These are phyloP conservation scores for Thera britannica DNA, from an alignment of 2,888 invertebrate species.

Conservation along the genomic window DNA sequence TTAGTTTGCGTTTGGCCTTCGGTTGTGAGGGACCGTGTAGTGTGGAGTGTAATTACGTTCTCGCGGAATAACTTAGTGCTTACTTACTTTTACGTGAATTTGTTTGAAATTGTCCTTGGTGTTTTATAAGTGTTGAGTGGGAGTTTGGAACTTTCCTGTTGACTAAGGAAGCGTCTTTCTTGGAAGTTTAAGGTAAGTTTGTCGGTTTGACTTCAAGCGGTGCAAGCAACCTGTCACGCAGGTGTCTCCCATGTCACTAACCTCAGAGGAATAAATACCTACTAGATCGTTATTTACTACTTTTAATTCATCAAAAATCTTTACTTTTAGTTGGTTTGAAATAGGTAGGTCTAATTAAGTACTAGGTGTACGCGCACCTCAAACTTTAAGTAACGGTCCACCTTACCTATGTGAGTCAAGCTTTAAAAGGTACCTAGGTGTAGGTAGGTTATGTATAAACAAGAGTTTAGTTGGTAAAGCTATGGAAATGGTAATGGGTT, in stretches of 20 bases:
- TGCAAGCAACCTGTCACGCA: constrained; percentile 83
- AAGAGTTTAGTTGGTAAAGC: no score
- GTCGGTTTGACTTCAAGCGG: constrained; percentile 57
- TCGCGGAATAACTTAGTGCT: constrained; percentile 75
- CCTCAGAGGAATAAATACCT: constrained; percentile 60
- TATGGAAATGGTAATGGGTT: no score
- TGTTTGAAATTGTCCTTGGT: constrained; percentile 56
- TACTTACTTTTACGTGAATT: constrained; percentile 59
- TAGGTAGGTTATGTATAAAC: background rate
- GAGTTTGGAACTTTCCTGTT: constrained; percentile 45
- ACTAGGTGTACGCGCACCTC: background rate
- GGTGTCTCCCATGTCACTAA: constrained; percentile 81
- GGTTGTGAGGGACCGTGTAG: constrained; percentile 51
- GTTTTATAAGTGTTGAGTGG: constrained; percentile 55
- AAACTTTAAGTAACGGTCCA: background rate
- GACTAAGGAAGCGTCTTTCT: constrained; percentile 48
- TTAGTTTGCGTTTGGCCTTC: constrained; percentile 69
- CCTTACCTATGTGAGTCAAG: no score
- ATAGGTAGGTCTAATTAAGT: background rate
- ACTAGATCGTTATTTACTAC: background rate
- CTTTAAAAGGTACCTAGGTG: no score
- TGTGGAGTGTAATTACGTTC: constrained; percentile 54
- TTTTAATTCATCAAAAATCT: background rate
- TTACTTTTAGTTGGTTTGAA: background rate
- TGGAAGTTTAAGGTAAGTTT: constrained; percentile 65